Conservation (phyloP, 2,113 vertebrate genomes). For the Corapipo altera region DNA sequence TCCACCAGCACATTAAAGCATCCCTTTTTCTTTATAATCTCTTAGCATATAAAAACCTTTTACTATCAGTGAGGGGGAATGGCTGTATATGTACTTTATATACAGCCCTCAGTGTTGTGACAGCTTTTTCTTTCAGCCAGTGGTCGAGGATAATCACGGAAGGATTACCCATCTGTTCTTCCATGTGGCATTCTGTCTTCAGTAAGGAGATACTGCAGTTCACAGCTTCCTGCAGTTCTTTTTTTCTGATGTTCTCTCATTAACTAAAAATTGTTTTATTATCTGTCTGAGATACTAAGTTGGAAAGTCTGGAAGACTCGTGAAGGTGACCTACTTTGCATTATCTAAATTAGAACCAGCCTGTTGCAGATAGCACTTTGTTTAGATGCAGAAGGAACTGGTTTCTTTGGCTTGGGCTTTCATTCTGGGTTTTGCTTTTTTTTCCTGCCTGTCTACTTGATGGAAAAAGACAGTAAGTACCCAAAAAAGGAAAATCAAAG, state of each 20-base stretch:
- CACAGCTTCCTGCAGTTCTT: constrained; percentile 40
- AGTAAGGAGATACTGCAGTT: constrained; percentile 10
- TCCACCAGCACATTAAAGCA: not conserved
- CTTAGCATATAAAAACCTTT: constrained; percentile 17
- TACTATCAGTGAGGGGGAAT: not conserved
- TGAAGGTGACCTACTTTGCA: constrained; percentile 30
- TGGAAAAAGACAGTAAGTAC: not conserved
- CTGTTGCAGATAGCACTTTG: not conserved
- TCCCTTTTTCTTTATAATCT: constrained; percentile 1
- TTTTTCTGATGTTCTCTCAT: constrained; percentile 42
- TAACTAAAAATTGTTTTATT: constrained; percentile 53
- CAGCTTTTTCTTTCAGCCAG: constrained; percentile 56
- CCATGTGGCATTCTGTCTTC: constrained; percentile 56
- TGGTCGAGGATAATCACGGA: constrained; percentile 51
- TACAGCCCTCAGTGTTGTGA: not conserved
- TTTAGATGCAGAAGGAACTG: not conserved
- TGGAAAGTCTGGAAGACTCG: not conserved
- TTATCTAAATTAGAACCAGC: not conserved
- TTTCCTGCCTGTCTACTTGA: not conserved
- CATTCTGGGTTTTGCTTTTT: not conserved
- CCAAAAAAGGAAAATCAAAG: not conserved
- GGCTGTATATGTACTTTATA: not conserved
- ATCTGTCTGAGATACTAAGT: not conserved
- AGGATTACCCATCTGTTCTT: constrained; percentile 66
- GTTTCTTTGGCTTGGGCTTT: not conserved